phyloP scores from a whole-genome alignment of 2,113 vertebrate genomes.

The Mesoclemmys tuberculata region DNA sequence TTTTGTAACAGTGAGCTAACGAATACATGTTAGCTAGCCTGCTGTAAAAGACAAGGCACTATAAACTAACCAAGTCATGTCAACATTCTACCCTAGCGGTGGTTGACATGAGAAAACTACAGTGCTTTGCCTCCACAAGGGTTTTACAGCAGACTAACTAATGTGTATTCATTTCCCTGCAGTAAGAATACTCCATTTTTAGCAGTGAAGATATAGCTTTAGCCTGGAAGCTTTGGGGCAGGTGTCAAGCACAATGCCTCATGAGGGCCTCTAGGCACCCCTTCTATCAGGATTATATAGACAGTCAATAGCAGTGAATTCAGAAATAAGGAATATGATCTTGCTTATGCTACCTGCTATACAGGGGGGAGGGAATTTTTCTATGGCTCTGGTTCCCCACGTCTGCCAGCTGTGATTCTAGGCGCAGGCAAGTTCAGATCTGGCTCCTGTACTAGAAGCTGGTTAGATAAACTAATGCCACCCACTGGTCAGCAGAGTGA shows the following conservation, averaged over 20 bases:
- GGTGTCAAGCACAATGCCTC: not conserved
- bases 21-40: not conserved
- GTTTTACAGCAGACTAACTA: not conserved
- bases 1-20: not conserved
- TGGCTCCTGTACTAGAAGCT: not conserved
- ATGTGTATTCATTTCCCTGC: not conserved
- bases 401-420: not conserved
- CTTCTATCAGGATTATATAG: not conserved
- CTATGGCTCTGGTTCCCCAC: not conserved
- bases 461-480: rapidly evolving
- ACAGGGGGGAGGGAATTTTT: not conserved
- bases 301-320: not conserved
- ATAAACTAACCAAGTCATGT: not conserved
- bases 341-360: not conserved
- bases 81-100: not conserved
- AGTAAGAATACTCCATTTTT: not conserved
- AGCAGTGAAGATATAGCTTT: not conserved
- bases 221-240: not conserved
- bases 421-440: not conserved
- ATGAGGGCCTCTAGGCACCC: too few species aligned
- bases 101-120: not conserved
- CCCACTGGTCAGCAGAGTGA: rapidly evolving
- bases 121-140: not conserved
- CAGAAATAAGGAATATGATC: not conserved
- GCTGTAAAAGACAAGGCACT: not conserved